These are phyloP conservation scores for Antitype chi DNA, from an alignment of 2,888 invertebrate genomes.

Conservation along the genomic window DNA sequence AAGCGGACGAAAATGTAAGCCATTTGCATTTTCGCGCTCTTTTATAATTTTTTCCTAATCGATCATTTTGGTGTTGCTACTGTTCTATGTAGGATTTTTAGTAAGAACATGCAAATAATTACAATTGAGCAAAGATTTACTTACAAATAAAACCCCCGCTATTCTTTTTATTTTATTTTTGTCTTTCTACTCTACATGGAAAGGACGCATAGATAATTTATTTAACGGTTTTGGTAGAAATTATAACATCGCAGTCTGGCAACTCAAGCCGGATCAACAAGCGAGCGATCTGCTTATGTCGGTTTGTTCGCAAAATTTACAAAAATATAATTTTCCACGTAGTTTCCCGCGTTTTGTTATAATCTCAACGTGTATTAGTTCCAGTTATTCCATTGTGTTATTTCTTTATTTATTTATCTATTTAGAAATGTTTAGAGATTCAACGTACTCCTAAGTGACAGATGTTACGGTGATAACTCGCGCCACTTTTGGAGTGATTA, in stretches of 20 bases:
- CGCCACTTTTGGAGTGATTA: slow-evolving; percentile 80
- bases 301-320: slow-evolving; percentile 63
- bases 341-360: slow-evolving; percentile 51
- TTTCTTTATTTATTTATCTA: slow-evolving; percentile 51
- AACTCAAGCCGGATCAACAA: slow-evolving; percentile 86
- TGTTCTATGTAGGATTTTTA: neutral
- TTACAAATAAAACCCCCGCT: neutral
- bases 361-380: slow-evolving; percentile 42
- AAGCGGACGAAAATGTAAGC: neutral
- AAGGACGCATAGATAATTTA: neutral
- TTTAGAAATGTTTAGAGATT: slow-evolving; percentile 75
- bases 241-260: slow-evolving; percentile 66
- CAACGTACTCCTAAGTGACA: slow-evolving; percentile 78
- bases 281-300: slow-evolving; percentile 74
- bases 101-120: neutral
- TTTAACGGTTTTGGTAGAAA: slow-evolving; percentile 13
- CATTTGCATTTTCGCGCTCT: slow-evolving; percentile 52
- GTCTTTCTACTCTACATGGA: too few species aligned
- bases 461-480: slow-evolving; percentile 82
- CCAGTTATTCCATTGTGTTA: slow-evolving; percentile 46
- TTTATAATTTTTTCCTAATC: slow-evolving; percentile 41
- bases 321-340: slow-evolving; percentile 49
- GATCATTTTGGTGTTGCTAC: slow-evolving; percentile 43
- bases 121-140: neutral
- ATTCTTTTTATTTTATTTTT: neutral